Base-by-base conservation (phyloP, 2,113 vertebrate genomes). In the Leptobrachium ailaonicum region DNA sequence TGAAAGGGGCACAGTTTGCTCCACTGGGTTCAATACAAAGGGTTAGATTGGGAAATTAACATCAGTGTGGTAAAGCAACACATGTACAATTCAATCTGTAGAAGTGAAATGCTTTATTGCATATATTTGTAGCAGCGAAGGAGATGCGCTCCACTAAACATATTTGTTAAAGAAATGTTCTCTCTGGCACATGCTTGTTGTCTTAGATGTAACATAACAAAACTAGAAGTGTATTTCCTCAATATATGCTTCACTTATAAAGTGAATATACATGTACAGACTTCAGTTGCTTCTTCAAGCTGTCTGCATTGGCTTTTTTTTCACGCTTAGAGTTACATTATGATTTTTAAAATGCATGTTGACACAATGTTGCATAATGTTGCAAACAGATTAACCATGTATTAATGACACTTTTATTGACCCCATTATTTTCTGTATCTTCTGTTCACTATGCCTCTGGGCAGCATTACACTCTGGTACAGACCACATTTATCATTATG, bases 111-210 rank as follows among this genome's bases (percentile, higher is more conserved):
- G 47, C 58, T 58, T 73, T 80, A 73, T 73, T 73, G 70, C 60
- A 73, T 66, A 66, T 66, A 9, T 80, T 64, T 73, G 47, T 41
- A 45, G 47, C 66, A 80, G 20, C 63, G 64, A 80, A 73, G 41
- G 63, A 56, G 70, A 11, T 58, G 66, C 73, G 77, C 77, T 73
- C 62, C 71, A 73, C 5, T 73, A 60, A 8, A n/a, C 73, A 58
- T 80, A 80, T 67, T 80, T 80, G 77, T 80, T 80, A 80, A 73
- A 80, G 20, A 73, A 45, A 73, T 80, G 70, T 66, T 80, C 50
- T 80, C 50, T 73, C 40, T 80, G 63, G 70, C 67, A 56, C 70
- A 67, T 43, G 20, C 47, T 73, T 66, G 62, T 47, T 66, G n/a
- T 54, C 62, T 73, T 80, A 80, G 71, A 62, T 67, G 70, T 44